Evolutionary conservation across 53 echinoderm and acorn worm genomes (phyloP).

Genomic region (Echinometra lucunter): DNA sequence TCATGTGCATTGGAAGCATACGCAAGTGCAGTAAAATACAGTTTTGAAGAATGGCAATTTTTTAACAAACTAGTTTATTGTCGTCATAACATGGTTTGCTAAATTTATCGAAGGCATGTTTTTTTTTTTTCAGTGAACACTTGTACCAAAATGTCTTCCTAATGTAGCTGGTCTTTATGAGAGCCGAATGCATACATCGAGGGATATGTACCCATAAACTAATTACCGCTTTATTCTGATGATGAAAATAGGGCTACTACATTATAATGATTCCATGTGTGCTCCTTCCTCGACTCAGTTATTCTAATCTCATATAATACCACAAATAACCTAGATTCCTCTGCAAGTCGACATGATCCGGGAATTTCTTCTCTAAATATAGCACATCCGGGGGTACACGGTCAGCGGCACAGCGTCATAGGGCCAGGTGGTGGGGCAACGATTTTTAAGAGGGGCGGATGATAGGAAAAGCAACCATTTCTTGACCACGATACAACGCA

Average conservation of each 20-base stretch:
- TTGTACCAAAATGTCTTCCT: neutral
- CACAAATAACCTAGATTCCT: neutral
- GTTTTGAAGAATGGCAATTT: neutral
- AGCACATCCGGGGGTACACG: conserved; percentile 33
- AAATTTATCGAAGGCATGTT: neutral
- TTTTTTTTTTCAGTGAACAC: neutral
- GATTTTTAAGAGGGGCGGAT: neutral
- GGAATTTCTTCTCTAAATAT: neutral
- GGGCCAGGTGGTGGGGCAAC: neutral
- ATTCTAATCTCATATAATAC: neutral
- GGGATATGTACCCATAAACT: neutral
- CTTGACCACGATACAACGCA: no score
- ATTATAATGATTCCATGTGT: neutral
- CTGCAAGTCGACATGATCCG: neutral
- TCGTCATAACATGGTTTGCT: neutral
- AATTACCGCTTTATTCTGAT: conserved; percentile 10
- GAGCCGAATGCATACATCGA: neutral
- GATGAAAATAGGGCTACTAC: neutral
- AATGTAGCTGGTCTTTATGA: neutral
- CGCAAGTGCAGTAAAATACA: no score
- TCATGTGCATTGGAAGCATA: no score
- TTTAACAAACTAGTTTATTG: neutral
- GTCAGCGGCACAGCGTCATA: neutral
- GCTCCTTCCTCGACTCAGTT: neutral
- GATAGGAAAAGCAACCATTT: neutral